phyloP scores from a whole-genome alignment of 2,113 vertebrate species.

The Xerus inauris region DNA sequence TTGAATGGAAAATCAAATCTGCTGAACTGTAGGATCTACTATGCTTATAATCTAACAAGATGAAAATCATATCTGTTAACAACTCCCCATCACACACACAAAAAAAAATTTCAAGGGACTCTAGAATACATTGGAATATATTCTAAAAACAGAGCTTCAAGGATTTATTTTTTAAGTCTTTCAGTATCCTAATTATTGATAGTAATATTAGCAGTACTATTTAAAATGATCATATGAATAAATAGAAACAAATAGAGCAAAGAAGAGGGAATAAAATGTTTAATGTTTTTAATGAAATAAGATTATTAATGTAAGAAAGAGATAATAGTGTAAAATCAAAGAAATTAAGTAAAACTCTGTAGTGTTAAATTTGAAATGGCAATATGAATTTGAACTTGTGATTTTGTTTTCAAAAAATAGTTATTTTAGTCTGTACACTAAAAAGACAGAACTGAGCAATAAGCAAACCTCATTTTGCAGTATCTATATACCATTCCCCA shows the following conservation, averaged over 20 bases:
- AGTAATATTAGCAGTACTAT: constrained; percentile 2
- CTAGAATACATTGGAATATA: background rate
- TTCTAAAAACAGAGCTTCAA: background rate
- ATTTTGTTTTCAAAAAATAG: background rate
- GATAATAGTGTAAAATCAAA: constrained; percentile 28
- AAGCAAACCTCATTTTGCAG: background rate
- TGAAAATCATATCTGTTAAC: background rate
- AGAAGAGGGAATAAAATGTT: background rate
- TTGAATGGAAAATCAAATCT: background rate
- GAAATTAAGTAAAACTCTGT: constrained; percentile 28
- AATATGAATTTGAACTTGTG: background rate
- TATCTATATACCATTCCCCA: background rate
- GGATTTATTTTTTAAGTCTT: background rate
- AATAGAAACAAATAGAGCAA: background rate
- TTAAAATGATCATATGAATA: background rate
- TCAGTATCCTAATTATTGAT: background rate
- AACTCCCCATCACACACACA: background rate
- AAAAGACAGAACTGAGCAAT: background rate
- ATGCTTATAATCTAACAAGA: background rate
- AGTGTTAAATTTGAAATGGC: constrained; percentile 17
- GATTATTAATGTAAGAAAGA: background rate
- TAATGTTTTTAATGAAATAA: background rate
- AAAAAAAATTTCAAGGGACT: background rate
- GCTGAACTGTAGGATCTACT: background rate
- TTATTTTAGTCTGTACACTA: background rate